phyloP scores from a whole-genome alignment of 2,113 vertebrate species.

The Colossoma macropomum region DNA sequence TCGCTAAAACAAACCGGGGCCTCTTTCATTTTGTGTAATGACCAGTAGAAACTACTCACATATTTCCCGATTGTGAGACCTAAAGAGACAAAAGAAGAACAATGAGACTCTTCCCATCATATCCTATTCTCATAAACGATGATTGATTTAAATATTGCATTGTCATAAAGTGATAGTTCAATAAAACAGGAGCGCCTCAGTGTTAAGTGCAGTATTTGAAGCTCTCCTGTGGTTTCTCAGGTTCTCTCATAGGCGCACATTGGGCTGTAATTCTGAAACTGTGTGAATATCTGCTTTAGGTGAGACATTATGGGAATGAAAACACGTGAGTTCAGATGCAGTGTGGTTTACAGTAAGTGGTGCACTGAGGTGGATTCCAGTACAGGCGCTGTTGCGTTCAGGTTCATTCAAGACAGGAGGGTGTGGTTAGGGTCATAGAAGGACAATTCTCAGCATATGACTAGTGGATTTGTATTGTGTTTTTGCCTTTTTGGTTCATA shows the following conservation, averaged over 20 bases:
- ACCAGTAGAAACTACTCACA: slow-evolving; percentile 49
- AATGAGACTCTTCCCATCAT: not conserved
- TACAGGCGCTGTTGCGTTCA: not conserved
- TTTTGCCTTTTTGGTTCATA: not conserved
- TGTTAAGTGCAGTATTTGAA: not conserved
- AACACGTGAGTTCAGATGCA: slow-evolving; percentile 30
- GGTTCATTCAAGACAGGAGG: not conserved
- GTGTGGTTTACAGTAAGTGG: slow-evolving; percentile 48
- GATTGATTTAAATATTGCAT: slow-evolving; percentile 32
- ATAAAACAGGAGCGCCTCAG: not conserved
- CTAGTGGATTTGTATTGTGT: not conserved
- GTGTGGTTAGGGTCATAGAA: not conserved
- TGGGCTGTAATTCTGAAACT: slow-evolving; percentile 51
- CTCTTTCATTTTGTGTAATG: not conserved
- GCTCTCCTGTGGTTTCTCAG: slow-evolving; percentile 45
- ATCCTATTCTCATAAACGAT: slow-evolving; percentile 20
- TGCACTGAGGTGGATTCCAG: slow-evolving; percentile 38
- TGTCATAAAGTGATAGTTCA: slow-evolving; percentile 28
- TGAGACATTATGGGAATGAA: slow-evolving; percentile 38
- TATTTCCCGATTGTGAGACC: slow-evolving; percentile 38
- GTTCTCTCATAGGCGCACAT: slow-evolving; percentile 1
- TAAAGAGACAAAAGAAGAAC: slow-evolving; percentile 41
- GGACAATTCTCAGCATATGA: not conserved
- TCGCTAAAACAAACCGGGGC: not conserved
- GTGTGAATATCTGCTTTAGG: slow-evolving; percentile 1